Conservation (phyloP, 2,888 invertebrate species). For the Pollenia labialis region DNA sequence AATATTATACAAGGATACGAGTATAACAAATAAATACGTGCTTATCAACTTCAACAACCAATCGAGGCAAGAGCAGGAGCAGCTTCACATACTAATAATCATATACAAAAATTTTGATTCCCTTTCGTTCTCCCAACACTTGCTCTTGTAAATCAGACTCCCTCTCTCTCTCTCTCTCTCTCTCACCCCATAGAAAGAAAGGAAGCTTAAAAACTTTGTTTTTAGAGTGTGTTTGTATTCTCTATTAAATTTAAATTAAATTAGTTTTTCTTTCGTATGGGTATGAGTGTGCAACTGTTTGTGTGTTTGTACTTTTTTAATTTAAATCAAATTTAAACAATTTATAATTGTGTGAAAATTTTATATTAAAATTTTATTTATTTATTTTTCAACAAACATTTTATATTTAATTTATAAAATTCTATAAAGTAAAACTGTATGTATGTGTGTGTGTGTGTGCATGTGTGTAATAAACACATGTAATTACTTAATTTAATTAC, state of each 20-base stretch:
- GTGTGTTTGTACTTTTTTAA: constrained; percentile 36
- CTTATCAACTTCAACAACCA: constrained; percentile 63
- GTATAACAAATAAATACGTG: constrained; percentile 72
- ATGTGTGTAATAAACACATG: constrained; percentile 23
- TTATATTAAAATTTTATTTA: constrained; percentile 44
- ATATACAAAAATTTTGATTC: constrained; percentile 16
- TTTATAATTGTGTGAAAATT: constrained; percentile 48
- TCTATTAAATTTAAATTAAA: constrained; percentile 67
- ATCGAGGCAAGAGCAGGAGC: neutral
- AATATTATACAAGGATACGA: constrained; percentile 66
- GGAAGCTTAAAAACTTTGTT: constrained; percentile 36
- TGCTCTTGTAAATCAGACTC: too few relatives aligned
- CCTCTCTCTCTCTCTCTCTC: neutral
- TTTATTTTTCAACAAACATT: constrained; percentile 14
- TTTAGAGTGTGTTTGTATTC: constrained; percentile 36
- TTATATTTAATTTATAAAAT: constrained; percentile 14
- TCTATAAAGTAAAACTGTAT: neutral
- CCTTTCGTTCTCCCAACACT: neutral
- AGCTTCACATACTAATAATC: constrained; percentile 19
- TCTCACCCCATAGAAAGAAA: neutral
- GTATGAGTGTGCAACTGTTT: neutral
- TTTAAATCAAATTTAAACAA: constrained; percentile 60
- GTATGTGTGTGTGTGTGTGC: neutral
- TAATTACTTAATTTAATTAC: constrained; percentile 62
- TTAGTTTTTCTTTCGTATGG: constrained; percentile 37